These are phyloP conservation scores for Limnodromus scolopaceus DNA, from an alignment of 2,797 vertebrate genomes.

Conservation along the genomic window DNA sequence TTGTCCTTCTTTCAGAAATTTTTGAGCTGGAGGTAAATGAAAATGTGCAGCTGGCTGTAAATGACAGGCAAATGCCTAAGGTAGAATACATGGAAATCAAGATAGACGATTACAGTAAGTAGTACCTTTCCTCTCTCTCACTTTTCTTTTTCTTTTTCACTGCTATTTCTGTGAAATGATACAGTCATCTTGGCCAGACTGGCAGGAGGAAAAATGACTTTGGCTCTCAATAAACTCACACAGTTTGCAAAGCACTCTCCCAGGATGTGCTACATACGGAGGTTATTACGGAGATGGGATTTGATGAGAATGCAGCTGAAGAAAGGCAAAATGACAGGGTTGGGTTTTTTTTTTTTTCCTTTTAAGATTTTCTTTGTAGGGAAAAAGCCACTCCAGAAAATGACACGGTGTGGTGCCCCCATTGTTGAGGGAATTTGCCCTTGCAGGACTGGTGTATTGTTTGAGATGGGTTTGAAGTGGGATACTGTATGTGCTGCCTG, in stretches of 20 bases:
- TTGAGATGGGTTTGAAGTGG: conserved; percentile 2
- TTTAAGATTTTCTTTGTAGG: not conserved
- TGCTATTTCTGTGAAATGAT: not conserved
- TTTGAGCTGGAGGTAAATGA: conserved; percentile 91
- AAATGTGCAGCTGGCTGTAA: conserved; percentile 80
- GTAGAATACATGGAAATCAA: conserved; percentile 86
- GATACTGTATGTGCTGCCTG: not conserved
- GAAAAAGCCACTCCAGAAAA: not conserved
- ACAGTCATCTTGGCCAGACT: not conserved
- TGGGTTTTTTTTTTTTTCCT: not conserved
- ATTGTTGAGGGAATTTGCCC: not conserved
- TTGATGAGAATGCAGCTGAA: conserved; percentile 1
- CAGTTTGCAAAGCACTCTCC: conserved; percentile 36
- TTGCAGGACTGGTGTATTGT: not conserved
- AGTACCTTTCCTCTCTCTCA: not conserved
- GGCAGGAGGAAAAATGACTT: conserved; percentile 11
- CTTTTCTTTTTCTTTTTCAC: not conserved
- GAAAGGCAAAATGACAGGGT: not conserved
- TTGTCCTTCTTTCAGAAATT: conserved; percentile 82
- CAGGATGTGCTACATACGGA: not conserved
- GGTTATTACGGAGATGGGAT: not conserved
- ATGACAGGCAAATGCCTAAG: conserved; percentile 91
- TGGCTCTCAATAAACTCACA: conserved; percentile 27
- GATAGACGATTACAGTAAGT: conserved; percentile 93
- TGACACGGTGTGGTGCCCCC: not conserved